A percentile compares a stretch with the other conserved stretches of the same genome.
phyloP scores from a whole-genome alignment of 1,140 invertebrate genomes.

The Pogonognathellus flavescens region DNA sequence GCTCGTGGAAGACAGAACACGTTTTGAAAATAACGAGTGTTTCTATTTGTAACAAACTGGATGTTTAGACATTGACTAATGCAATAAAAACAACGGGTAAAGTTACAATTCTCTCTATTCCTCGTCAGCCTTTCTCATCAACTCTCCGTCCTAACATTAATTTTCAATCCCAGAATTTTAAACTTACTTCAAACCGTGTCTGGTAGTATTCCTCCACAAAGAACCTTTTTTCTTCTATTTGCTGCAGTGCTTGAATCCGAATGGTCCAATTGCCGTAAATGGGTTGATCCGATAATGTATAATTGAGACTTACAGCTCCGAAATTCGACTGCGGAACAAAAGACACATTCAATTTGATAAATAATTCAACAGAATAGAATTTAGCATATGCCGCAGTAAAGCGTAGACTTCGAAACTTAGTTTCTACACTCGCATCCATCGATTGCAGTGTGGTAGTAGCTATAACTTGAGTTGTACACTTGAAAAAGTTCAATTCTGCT shows the following conservation, averaged over 20 bases:
- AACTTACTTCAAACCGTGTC: constrained; percentile 81
- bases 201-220: constrained; percentile 95
- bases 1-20: constrained; percentile 14
- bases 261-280: constrained; percentile 94
- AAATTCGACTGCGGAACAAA: constrained; percentile 79
- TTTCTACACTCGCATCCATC: not conserved
- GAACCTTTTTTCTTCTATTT: constrained; percentile 88
- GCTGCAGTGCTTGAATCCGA: constrained; percentile 87
- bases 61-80: constrained; percentile 45
- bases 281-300: constrained; percentile 91
- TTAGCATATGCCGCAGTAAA: not conserved
- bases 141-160: constrained; percentile 10
- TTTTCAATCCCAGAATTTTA: constrained; percentile 38
- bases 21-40: constrained; percentile 34
- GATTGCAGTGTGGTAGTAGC: not conserved
- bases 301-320: constrained; percentile 90
- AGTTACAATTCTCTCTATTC: constrained; percentile 11
- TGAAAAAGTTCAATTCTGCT: not conserved
- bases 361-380: not conserved
- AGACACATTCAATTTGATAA: constrained; percentile 45
- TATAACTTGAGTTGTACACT: not conserved
- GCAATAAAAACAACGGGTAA: constrained; percentile 30
- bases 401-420: not conserved
- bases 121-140: not conserved
- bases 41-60: constrained; percentile 33